These are phyloP conservation scores for Lymantria monacha DNA, from an alignment of 2,888 invertebrate genomes.

Conservation along the genomic window DNA sequence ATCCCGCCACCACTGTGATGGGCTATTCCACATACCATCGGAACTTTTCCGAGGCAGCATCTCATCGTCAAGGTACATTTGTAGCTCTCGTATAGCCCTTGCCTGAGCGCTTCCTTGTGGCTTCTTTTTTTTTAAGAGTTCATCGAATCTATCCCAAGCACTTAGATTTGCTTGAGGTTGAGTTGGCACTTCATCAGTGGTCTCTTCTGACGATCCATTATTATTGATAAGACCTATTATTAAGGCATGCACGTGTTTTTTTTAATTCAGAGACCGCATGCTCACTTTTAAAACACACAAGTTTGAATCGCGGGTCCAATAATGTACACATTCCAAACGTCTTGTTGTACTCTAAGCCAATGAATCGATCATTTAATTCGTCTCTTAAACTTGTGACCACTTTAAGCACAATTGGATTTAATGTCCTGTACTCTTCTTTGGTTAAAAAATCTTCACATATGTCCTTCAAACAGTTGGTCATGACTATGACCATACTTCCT, in stretches of 20 bases:
- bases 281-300: slow-evolving; percentile 8
- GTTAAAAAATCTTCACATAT: slow-evolving; percentile 5
- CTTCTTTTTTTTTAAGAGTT: slow-evolving; percentile 9
- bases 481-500: slow-evolving; percentile 12
- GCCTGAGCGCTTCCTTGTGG: slow-evolving; percentile 15
- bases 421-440: too few species aligned
- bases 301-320: slow-evolving; percentile 15
- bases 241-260: slow-evolving; percentile 6
- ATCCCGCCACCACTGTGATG: slow-evolving; percentile 15
- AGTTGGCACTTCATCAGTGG: background rate
- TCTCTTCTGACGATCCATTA: background rate
- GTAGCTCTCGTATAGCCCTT: too few species aligned
- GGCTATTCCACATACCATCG: slow-evolving; percentile 10
- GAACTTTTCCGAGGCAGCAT: slow-evolving; percentile 4
- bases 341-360: slow-evolving; percentile 3
- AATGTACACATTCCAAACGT: slow-evolving; percentile 12
- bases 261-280: slow-evolving; percentile 11
- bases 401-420: slow-evolving; percentile 1
- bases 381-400: background rate
- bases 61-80: slow-evolving; percentile 7
- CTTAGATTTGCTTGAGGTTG: slow-evolving; percentile 4
- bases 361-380: slow-evolving; percentile 8
- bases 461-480: slow-evolving; percentile 2
- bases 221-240: slow-evolving; percentile 11
- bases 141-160: slow-evolving; percentile 14